Evolutionary conservation across 37 sponge, comb jelly and placozoan species (phyloP).

Genomic region (Theonella swinhoei): DNA sequence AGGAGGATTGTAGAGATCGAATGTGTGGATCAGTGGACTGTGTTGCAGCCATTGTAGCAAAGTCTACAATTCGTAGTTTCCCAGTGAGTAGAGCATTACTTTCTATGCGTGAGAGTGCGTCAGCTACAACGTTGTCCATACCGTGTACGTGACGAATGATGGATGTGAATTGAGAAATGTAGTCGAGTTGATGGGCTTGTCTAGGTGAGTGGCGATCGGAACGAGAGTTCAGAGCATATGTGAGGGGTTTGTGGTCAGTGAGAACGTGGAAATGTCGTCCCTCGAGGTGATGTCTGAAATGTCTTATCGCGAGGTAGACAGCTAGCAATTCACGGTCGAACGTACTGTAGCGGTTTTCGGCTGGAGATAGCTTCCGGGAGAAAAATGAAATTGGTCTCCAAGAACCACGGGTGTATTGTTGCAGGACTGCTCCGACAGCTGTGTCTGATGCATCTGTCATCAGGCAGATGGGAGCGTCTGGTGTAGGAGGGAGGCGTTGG

Average conservation of each 20-base stretch:
- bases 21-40: conserved; percentile 43
- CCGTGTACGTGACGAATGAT: too few relatives aligned
- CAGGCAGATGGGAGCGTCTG: too few relatives aligned
- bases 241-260: too few relatives aligned
- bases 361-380: conserved; percentile 45
- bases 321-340: conserved; percentile 71
- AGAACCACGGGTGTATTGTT: conserved; percentile 32
- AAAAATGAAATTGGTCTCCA: conserved; percentile 73
- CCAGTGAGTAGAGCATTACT: conserved; percentile 45
- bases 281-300: conserved; percentile 68
- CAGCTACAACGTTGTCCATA: conserved; percentile 66
- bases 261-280: too few relatives aligned
- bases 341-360: conserved; percentile 69
- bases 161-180: conserved; percentile 67
- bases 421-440: too few relatives aligned
- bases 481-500: too few relatives aligned
- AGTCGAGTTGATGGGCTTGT: too few relatives aligned
- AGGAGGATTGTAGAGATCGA: conserved; percentile 20
- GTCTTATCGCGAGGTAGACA: too few relatives aligned
- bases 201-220: too few relatives aligned
- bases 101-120: conserved; percentile 68
- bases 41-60: conserved; percentile 27
- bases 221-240: too few relatives aligned
- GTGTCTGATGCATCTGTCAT: too few relatives aligned
- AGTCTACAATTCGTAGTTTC: conserved; percentile 20